Evolutionary conservation across 2,113 vertebrate genomes (phyloP).

Genomic region (Archilochus colubris): DNA sequence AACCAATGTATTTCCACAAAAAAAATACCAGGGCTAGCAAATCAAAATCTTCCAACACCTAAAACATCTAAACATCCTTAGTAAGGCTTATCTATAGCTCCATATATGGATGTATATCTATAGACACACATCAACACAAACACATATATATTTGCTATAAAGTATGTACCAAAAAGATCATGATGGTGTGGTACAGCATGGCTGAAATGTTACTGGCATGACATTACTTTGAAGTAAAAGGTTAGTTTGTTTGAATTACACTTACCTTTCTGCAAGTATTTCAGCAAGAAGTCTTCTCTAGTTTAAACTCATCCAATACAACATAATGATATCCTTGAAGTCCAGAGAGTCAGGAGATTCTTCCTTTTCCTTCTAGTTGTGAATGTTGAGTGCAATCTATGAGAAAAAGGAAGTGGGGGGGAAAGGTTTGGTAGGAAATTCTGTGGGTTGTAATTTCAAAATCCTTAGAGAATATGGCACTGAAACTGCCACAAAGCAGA

Average conservation of each 20-base stretch:
- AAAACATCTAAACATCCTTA: background rate
- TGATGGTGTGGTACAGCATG: accelerated
- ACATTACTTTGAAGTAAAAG: background rate
- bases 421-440: background rate
- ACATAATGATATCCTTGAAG: background rate
- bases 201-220: background rate
- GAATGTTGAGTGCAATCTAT: background rate
- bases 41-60: background rate
- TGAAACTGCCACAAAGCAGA: background rate
- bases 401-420: background rate
- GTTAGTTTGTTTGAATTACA: background rate
- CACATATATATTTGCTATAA: background rate
- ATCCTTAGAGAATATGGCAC: background rate
- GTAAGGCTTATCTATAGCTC: background rate
- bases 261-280: background rate
- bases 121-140: background rate
- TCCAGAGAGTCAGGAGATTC: background rate
- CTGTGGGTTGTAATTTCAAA: background rate
- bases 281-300: background rate
- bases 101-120: background rate
- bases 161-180: background rate
- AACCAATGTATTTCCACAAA: background rate
- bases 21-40: background rate
- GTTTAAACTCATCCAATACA: conserved; percentile 34
- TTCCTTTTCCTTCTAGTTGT: background rate